A percentile compares a stretch with the other conserved stretches of the same genome.
phyloP scores from a whole-genome alignment of 2,888 invertebrate genomes.

The Julus scandinavius region DNA sequence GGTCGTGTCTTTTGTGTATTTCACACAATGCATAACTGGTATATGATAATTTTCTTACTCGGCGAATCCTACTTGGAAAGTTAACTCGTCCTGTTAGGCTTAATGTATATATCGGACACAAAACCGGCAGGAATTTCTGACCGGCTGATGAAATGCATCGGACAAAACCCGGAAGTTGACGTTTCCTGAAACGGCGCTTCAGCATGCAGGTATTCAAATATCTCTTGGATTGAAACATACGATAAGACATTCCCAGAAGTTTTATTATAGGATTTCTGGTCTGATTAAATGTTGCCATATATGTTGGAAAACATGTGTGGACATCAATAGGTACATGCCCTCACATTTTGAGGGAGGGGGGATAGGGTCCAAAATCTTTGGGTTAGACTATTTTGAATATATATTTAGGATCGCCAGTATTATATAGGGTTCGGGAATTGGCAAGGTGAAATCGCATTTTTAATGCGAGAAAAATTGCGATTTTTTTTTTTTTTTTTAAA shows the following conservation, averaged over 20 bases:
- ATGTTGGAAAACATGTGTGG: too few relatives aligned
- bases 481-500: too few relatives aligned
- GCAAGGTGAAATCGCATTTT: too few relatives aligned
- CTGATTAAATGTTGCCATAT: too few relatives aligned
- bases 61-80: neutral
- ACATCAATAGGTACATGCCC: too few relatives aligned
- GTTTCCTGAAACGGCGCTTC: neutral
- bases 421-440: too few relatives aligned
- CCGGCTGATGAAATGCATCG: neutral
- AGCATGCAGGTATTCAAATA: constrained; percentile 8
- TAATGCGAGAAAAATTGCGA: too few relatives aligned
- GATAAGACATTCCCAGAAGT: neutral
- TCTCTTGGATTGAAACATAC: neutral
- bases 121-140: neutral
- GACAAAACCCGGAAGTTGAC: constrained; percentile 9
- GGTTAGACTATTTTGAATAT: too few relatives aligned
- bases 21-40: neutral
- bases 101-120: neutral
- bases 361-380: too few relatives aligned
- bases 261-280: neutral
- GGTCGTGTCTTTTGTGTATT: neutral
- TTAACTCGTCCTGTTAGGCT: neutral
- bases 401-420: too few relatives aligned
- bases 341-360: too few relatives aligned
- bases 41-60: constrained; percentile 11